Percentiles rank a stretch among this genome's conserved stretches.
phyloP scores from a whole-genome alignment of 2,797 vertebrate species.

The Lacerta viridis region DNA sequence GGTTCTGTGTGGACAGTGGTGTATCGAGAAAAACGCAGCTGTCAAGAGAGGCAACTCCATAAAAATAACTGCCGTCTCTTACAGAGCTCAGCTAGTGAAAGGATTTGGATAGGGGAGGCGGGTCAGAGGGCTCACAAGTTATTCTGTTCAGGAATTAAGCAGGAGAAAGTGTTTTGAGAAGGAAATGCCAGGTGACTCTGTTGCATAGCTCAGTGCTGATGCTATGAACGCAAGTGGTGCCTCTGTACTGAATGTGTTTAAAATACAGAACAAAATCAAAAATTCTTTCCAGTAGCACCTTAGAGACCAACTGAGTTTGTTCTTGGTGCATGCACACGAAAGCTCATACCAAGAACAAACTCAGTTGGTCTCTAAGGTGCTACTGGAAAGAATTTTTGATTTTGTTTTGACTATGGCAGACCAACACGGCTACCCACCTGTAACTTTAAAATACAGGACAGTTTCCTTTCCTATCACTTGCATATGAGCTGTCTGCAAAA shows the following conservation, averaged over 20 bases:
- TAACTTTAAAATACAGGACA: neutral
- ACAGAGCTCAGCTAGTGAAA: slow-evolving; percentile 84
- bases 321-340: no score
- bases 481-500: slow-evolving; percentile 4
- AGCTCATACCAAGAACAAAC: no score
- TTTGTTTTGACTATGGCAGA: no score
- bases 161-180: slow-evolving; percentile 63
- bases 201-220: slow-evolving; percentile 25
- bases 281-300: no score
- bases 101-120: slow-evolving; percentile 75
- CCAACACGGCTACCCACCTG: no score
- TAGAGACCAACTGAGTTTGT: no score
- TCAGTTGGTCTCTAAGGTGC: no score
- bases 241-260: slow-evolving; percentile 21
- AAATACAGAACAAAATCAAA: neutral
- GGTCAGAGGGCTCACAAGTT: slow-evolving; percentile 84
- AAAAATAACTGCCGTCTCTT: slow-evolving; percentile 71
- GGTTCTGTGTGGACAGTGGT: slow-evolving; percentile 79
- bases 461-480: neutral
- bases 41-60: slow-evolving; percentile 65
- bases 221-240: slow-evolving; percentile 43
- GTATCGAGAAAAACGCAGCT: slow-evolving; percentile 70
- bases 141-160: slow-evolving; percentile 50
- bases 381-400: no score
- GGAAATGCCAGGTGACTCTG: slow-evolving; percentile 25